Percentiles rank a stretch among this genome's conserved stretches.
phyloP scores from a whole-genome alignment of 2,113 vertebrate species.

The Sylvietta virens region DNA sequence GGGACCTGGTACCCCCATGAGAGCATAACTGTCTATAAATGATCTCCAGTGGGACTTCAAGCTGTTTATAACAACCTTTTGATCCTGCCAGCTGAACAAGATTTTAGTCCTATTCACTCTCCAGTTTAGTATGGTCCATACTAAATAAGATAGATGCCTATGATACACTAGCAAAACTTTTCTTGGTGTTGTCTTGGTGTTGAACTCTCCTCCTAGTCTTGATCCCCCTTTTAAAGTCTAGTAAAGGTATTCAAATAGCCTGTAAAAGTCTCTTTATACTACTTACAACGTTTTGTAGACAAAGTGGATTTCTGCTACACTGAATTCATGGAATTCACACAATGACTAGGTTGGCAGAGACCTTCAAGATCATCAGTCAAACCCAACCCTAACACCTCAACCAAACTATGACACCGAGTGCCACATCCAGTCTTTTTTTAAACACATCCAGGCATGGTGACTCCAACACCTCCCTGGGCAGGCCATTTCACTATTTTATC shows the following conservation, averaged over 20 bases:
- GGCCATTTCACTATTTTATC: no score
- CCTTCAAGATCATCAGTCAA: no score
- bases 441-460: no score
- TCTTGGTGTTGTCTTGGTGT: not conserved
- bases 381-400: no score
- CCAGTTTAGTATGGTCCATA: not conserved
- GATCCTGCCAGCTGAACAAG: not conserved
- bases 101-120: not conserved
- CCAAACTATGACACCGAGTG: no score
- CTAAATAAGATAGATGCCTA: not conserved
- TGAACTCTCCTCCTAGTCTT: not conserved
- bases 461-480: no score
- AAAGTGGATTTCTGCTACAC: not conserved
- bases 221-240: not conserved
- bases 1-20: not conserved
- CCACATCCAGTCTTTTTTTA: no score
- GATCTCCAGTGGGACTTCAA: not conserved
- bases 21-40: not conserved
- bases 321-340: no score
- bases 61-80: not conserved
- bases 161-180: not conserved
- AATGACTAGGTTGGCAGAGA: no score
- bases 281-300: not conserved
- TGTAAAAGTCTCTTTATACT: not conserved
- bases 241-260: not conserved